Evolutionary conservation across 2,888 invertebrate genomes (phyloP).

Genomic region (Agrotis segetum): DNA sequence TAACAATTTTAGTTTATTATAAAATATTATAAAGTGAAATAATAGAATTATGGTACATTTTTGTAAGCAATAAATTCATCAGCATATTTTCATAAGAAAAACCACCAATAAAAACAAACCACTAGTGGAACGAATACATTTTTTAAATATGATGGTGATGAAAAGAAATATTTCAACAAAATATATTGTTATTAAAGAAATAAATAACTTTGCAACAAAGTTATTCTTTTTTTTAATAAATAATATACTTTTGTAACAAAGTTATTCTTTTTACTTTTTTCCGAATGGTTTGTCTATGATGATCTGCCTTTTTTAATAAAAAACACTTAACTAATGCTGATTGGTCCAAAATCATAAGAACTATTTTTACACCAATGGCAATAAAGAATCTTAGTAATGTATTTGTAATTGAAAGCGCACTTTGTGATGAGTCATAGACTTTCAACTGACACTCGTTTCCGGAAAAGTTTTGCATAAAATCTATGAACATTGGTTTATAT

Average conservation of each 20-base stretch:
- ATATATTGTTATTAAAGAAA: no score
- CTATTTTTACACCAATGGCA: constrained; percentile 57
- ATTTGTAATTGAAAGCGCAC: constrained; percentile 76
- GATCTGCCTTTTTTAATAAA: not conserved
- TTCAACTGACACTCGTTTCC: constrained; percentile 89
- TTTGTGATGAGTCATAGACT: constrained; percentile 88
- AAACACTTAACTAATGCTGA: constrained; percentile 57
- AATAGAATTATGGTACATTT: no score
- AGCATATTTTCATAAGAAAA: no score
- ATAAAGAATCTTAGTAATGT: constrained; percentile 22
- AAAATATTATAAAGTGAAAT: no score
- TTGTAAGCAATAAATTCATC: no score
- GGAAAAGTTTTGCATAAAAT: constrained; percentile 83
- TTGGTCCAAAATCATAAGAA: constrained; percentile 49
- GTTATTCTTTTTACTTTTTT: not conserved
- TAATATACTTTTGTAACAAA: not conserved
- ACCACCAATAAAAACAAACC: no score
- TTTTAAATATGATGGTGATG: no score
- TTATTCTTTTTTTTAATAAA: not conserved
- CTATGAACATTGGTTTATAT: constrained; percentile 78
- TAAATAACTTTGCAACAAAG: not conserved
- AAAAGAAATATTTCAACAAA: not conserved
- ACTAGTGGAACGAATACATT: no score
- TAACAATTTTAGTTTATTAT: not conserved
- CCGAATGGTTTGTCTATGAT: constrained; percentile 50